Base-by-base conservation (phyloP, 2,888 invertebrate species). In the Tinea semifulvella region DNA sequence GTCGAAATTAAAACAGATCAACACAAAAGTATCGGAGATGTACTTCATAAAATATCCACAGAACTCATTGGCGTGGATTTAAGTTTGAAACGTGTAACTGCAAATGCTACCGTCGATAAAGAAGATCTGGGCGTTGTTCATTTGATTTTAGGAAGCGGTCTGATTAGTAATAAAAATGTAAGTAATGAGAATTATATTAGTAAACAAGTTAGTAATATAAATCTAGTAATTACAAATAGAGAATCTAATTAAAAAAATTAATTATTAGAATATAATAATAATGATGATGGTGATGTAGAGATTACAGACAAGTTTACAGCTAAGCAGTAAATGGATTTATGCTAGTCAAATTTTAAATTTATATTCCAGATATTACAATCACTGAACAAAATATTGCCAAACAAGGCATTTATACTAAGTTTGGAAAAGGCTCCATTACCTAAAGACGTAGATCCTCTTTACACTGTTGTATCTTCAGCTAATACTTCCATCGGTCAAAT, bases 341-440 rank as follows among this genome's bases (percentile, higher is more conserved):
- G n/a, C n/a, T n/a, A n/a, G n/a, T n/a, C n/a, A n/a, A n/a, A n/a
- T n/a, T n/a, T n/a, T n/a, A n/a, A n/a, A n/a, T n/a, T n/a, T n/a
- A n/a, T n/a, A n/a, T 51, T 56, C 6, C 48, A 63, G 63, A 42
- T 60, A n/a, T 52, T 54, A 40, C 52, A 56, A 49, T 40, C 48
- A 5, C 46, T 61, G 1, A 49, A 56, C 19, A 47, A 48, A 6
- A 44, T 51, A 3, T 47, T 61, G 6, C 52, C 48, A 26, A 50
- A 49, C 2, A 53, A 63, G 18, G 53, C 54, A 1, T 61, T 60
- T 44, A 39, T 65, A 8, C 40, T 63, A n/a, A 58, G 53, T 28
- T 54, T 48, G 19, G 58, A 58, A 44, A 31, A n/a, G 11, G 20
- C 14, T 8, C 3, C 13, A 7, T 5, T 16, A 40, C 6, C 20